phyloP scores from a whole-genome alignment of 2,797 vertebrate species.

The Takifugu rubripes region DNA sequence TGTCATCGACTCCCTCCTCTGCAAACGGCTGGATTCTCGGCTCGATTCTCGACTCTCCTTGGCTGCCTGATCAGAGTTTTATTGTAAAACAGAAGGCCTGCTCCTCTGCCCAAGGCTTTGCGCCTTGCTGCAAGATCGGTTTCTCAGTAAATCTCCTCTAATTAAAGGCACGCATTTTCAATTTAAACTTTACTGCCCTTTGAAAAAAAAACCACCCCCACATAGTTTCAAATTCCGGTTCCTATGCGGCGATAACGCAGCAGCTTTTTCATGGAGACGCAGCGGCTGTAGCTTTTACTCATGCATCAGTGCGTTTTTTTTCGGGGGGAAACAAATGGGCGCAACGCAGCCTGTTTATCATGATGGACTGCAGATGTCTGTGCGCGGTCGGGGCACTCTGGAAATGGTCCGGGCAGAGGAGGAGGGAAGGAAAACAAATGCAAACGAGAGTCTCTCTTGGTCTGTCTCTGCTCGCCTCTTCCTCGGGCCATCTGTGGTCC shows the following conservation, averaged over 20 bases:
- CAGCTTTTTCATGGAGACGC: constrained; percentile 25
- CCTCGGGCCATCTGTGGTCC: constrained; percentile 50
- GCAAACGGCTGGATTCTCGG: not conserved
- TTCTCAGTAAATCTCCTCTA: constrained; percentile 6
- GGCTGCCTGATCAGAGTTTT: constrained; percentile 5
- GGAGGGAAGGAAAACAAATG: constrained; percentile 54
- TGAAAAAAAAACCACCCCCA: not conserved
- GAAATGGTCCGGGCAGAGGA: constrained; percentile 55
- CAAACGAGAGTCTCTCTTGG: constrained; percentile 46
- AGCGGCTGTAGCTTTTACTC: constrained; percentile 54
- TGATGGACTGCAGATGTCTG: constrained; percentile 67
- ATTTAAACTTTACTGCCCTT: not conserved
- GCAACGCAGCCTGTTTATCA: constrained; percentile 58
- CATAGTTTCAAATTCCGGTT: not conserved
- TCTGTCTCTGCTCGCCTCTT: constrained; percentile 33
- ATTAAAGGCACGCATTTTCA: not conserved
- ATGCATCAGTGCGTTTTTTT: constrained; percentile 50
- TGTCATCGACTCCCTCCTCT: not conserved
- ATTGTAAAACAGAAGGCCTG: constrained; percentile 8
- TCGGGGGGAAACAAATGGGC: constrained; percentile 58
- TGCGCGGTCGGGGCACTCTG: constrained; percentile 53
- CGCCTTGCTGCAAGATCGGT: not conserved
- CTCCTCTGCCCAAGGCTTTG: constrained; percentile 12
- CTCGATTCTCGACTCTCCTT: constrained; percentile 10
- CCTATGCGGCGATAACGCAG: constrained; percentile 30